These are phyloP conservation scores for Echiichthys vipera DNA, from an alignment of 2,797 vertebrate genomes.

Conservation along the genomic window DNA sequence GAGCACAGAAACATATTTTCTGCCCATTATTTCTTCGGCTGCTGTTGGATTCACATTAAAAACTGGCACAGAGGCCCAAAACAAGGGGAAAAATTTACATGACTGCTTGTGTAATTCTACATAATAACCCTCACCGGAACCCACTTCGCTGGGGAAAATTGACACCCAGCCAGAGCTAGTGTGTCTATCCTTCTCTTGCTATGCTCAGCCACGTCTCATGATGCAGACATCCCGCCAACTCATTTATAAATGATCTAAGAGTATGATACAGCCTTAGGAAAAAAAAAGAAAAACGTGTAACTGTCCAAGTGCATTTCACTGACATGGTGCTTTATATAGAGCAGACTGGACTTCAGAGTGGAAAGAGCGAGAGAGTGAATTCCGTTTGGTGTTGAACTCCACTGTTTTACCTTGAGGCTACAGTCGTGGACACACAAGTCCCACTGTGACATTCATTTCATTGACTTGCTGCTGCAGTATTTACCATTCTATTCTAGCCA, in stretches of 20 bases:
- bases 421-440: conserved; percentile 63
- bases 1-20: conserved; percentile 6
- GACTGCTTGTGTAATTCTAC: conserved; percentile 51
- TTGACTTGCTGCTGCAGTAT: conserved; percentile 66
- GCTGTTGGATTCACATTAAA: conserved; percentile 22
- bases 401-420: conserved; percentile 72
- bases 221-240: conserved; percentile 81
- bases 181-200: conserved; percentile 54
- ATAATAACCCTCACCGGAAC: conserved; percentile 59
- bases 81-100: conserved; percentile 39
- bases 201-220: conserved; percentile 63
- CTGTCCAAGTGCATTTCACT: conserved; percentile 81
- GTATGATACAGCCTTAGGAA: conserved; percentile 78
- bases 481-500: conserved; percentile 52
- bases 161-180: conserved; percentile 34
- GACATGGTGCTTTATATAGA: conserved; percentile 75
- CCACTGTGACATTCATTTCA: conserved; percentile 67
- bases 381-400: conserved; percentile 71
- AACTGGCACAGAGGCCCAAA: conserved; percentile 25
- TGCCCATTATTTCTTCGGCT: conserved; percentile 16
- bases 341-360: conserved; percentile 74
- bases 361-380: conserved; percentile 52
- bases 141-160: conserved; percentile 38
- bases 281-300: conserved; percentile 76
- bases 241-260: conserved; percentile 87